A percentile compares a stretch with the other conserved stretches of the same genome.
Evolutionary conservation across 2,797 vertebrate species (phyloP).

Genomic region (Lacerta agilis): DNA sequence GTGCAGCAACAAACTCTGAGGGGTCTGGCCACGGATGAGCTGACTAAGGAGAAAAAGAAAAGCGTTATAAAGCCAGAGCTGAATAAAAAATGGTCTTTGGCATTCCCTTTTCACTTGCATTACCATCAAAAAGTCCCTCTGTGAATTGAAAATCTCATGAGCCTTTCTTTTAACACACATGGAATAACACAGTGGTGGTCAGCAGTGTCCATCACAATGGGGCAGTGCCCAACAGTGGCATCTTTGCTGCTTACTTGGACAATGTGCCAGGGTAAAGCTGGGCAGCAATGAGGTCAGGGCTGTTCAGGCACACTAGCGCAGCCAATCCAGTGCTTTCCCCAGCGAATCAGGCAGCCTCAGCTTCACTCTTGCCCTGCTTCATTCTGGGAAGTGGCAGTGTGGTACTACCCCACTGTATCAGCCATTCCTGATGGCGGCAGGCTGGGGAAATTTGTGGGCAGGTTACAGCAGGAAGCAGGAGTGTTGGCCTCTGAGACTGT

Average conservation of each 20-base stretch:
- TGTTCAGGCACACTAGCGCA: no score
- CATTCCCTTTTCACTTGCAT: background rate
- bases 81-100: background rate
- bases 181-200: background rate
- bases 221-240: no score
- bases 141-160: background rate
- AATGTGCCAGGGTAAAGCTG: no score
- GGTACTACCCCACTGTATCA: no score
- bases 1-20: slow-evolving; percentile 78
- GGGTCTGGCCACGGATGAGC: slow-evolving; percentile 81
- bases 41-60: slow-evolving; percentile 68
- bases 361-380: no score
- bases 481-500: background rate
- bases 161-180: background rate
- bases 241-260: no score
- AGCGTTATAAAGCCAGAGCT: background rate
- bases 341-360: no score
- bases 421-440: background rate
- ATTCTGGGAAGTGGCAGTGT: no score
- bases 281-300: no score
- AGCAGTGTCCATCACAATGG: no score
- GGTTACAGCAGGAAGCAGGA: background rate
- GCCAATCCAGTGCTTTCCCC: no score
- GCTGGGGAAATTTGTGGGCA: background rate
- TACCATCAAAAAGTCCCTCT: background rate